Evolutionary conservation across 2,113 vertebrate species (phyloP).

Genomic region (Jacana jacana): DNA sequence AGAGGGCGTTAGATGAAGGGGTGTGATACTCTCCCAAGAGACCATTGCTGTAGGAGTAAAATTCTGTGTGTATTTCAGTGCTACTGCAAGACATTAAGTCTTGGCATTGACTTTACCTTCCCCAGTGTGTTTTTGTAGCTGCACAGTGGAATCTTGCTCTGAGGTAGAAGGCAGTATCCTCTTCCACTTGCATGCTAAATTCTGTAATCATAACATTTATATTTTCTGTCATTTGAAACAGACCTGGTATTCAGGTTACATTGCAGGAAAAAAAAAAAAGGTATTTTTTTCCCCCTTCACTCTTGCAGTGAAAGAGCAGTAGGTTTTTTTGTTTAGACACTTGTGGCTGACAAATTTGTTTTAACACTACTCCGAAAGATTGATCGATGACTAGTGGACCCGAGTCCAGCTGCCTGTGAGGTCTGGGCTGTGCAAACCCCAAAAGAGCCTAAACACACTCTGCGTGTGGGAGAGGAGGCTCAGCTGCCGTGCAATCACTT

Average conservation of each 20-base stretch:
- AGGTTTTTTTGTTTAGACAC: background rate
- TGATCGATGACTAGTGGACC: background rate
- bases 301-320: background rate
- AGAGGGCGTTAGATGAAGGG: background rate
- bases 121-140: background rate
- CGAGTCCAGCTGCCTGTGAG: slow-evolving; percentile 54
- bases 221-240: background rate
- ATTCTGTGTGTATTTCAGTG: background rate
- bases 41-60: background rate
- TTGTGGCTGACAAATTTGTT: background rate
- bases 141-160: background rate
- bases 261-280: background rate
- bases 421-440: slow-evolving; percentile 36
- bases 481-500: background rate
- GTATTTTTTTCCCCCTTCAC: background rate
- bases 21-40: background rate
- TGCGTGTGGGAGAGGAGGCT: slow-evolving; percentile 24
- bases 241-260: background rate
- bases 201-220: background rate
- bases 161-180: background rate
- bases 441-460: background rate
- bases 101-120: background rate
- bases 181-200: background rate
- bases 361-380: background rate
- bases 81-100: background rate